phyloP scores from a whole-genome alignment of 2,113 vertebrate species.

The Equus przewalskii region DNA sequence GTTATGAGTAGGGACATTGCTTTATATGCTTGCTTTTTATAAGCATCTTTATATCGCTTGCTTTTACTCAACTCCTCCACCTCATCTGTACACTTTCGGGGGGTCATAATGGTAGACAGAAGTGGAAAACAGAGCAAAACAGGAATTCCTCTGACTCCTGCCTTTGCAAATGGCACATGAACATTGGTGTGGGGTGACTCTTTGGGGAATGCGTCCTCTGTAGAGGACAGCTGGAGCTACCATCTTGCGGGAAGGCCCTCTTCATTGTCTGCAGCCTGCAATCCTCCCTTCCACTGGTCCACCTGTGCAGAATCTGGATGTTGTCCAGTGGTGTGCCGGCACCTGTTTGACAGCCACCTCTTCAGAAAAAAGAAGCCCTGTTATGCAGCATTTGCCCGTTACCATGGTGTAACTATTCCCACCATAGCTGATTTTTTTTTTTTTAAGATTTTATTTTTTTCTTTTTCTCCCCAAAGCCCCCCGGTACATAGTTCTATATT shows the following conservation, averaged over 20 bases:
- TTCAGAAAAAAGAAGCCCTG: background rate
- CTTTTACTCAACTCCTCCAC: background rate
- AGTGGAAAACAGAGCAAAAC: background rate
- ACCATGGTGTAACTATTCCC: background rate
- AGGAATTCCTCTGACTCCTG: background rate
- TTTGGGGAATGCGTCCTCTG: background rate
- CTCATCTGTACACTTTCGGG: background rate
- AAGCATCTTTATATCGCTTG: background rate
- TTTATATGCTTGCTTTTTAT: background rate
- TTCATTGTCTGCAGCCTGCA: background rate
- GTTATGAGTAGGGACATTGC: background rate
- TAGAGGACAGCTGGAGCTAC: background rate
- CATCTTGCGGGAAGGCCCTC: background rate
- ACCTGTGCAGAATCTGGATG: background rate
- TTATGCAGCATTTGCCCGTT: background rate
- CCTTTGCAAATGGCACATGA: background rate
- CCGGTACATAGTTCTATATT: too few species aligned
- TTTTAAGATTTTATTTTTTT: too few species aligned
- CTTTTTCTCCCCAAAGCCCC: too few species aligned
- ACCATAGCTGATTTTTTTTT: background rate
- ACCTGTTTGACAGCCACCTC: background rate
- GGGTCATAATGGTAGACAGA: background rate
- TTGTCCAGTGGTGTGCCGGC: background rate
- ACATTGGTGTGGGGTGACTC: too few species aligned
- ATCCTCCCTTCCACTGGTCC: background rate